Evolutionary conservation across 2,113 vertebrate genomes (phyloP), one percentile per base, ranked within the genome.

Genomic region (Sorex fumeus): DNA sequence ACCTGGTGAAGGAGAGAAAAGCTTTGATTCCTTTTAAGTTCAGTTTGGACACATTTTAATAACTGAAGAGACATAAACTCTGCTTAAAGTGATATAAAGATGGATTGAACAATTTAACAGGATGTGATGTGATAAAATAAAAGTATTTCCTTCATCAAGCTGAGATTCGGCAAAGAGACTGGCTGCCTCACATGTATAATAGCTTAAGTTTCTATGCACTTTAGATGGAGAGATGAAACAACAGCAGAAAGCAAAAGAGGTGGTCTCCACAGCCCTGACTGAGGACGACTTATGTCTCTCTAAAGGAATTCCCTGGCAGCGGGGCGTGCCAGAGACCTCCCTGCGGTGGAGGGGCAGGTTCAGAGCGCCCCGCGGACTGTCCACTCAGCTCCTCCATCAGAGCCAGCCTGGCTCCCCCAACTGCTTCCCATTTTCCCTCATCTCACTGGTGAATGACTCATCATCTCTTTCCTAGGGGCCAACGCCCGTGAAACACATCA

Each of bases 401-500:
- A 6, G 23, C 18, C 18, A 5, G 18, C 21, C 21, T 60, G 7
- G 13, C 2, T 28, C 67, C 36, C 47, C 60, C 60, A 87, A 43
- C 43, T 80, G 53, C 18, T 86, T 81, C 77, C 78, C 64, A 40
- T 83, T 40, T 91, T 23, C 28, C 70, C 21, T 84, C 1, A 0
- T 45, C 34, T 69, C 72, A 72, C 18, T 81, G 0, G 0, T 64
- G 60, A 76, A n/a, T 75, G 71, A 84, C 30, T 86, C 66, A 85
- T 53, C 77, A 50, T 21, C 40, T 83, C 19, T 87, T 91, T 79
- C 28, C 71, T 25, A 89, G 64, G 57, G 70, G 32, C 84, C 81
- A 81, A 87, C 64, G 40, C 45, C 47, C 84, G 84, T 77, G 72
- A 81, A 84, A 87, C 62, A 83, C 27, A 76, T 57, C 74, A 92